These are phyloP conservation scores for Drosophila recens DNA, from an alignment of 2,888 invertebrate genomes.

Conservation along the genomic window DNA sequence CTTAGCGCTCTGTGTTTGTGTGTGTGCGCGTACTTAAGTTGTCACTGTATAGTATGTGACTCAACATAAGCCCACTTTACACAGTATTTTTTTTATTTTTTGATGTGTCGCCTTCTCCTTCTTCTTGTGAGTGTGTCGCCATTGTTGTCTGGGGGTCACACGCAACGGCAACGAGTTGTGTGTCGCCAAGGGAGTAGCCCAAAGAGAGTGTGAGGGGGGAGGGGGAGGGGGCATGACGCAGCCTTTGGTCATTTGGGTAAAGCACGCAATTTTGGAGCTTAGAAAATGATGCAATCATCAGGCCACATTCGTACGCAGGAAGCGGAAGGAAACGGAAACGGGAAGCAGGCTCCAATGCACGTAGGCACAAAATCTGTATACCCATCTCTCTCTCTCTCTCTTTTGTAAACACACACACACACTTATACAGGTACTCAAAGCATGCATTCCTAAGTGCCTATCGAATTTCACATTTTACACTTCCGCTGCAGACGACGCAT, in stretches of 20 bases:
- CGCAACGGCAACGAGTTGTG: slow-evolving; percentile 77
- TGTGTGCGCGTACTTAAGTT: slow-evolving; percentile 22
- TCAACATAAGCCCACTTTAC: slow-evolving; percentile 56
- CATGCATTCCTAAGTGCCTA: slow-evolving; percentile 73
- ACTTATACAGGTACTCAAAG: slow-evolving; percentile 24
- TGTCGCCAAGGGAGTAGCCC: slow-evolving; percentile 63
- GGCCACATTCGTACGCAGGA: slow-evolving; percentile 5
- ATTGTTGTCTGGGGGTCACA: slow-evolving; percentile 78
- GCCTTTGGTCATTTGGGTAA: slow-evolving; percentile 67
- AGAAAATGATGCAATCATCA: slow-evolving; percentile 79
- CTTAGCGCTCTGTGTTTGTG: slow-evolving; percentile 8
- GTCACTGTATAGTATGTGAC: slow-evolving; percentile 69
- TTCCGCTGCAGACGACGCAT: slow-evolving; percentile 72
- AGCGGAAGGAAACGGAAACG: slow-evolving; percentile 46
- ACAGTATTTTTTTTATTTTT: slow-evolving; percentile 22
- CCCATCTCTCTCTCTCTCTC: not conserved
- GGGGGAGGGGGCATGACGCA: slow-evolving; percentile 59
- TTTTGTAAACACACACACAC: slow-evolving; percentile 3
- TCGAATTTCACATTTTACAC: slow-evolving; percentile 80
- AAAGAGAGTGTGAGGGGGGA: no score
- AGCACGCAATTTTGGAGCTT: slow-evolving; percentile 71
- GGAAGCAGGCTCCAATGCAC: slow-evolving; percentile 67
- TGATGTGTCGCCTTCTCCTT: slow-evolving; percentile 19
- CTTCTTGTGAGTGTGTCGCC: slow-evolving; percentile 59
- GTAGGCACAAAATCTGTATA: slow-evolving; percentile 47